Evolutionary conservation across 2,113 vertebrate genomes (phyloP), one percentile per base, ranked within the genome.

Genomic region (Oryzias curvinotus): DNA sequence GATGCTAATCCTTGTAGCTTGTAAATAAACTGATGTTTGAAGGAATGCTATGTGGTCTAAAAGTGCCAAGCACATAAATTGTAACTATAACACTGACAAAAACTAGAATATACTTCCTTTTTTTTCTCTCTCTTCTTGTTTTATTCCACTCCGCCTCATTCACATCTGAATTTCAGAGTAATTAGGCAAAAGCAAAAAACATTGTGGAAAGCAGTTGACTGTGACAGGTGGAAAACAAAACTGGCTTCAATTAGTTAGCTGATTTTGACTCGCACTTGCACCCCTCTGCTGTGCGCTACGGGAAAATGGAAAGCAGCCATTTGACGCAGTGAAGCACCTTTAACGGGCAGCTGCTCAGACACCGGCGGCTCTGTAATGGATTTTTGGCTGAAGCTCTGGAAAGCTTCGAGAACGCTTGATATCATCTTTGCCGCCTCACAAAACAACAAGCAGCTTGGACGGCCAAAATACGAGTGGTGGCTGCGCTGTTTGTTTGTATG

Each of bases 171-270:
- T 89, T 82, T 68, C 18, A 54, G 61, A 50, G 65, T 68, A 78
- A 84, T 82, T 72, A 78, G 62, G 62, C n/a, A 19, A 85, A 85
- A 86, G 71, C 62, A 80, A 87, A 87, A 77, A 84, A 75, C 80
- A 65, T 55, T 65, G 78, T 65, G 72, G 51, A 83, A 78, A 36
- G 67, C 78, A 80, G 68, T 53, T 77, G 77, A 84, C 63, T 50
- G 68, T 65, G 65, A 43, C 70, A 78, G 51, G 82, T 81, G 85
- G 74, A 89, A 87, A 54, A 72, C 74, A 54, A 84, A 85, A 89
- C 78, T 86, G 82, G 69, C 89, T 85, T 90, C 66, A 90, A 90
- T 91, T 88, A 90, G 77, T 60, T 57, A 1, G 7, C 73, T 68
- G 58, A 75, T 68, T 84, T 64, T 48, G 25, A 46, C 62, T 76